These are phyloP conservation scores for Podotricha telesiphe DNA, from an alignment of 2,888 invertebrate genomes.

Conservation along the genomic window DNA sequence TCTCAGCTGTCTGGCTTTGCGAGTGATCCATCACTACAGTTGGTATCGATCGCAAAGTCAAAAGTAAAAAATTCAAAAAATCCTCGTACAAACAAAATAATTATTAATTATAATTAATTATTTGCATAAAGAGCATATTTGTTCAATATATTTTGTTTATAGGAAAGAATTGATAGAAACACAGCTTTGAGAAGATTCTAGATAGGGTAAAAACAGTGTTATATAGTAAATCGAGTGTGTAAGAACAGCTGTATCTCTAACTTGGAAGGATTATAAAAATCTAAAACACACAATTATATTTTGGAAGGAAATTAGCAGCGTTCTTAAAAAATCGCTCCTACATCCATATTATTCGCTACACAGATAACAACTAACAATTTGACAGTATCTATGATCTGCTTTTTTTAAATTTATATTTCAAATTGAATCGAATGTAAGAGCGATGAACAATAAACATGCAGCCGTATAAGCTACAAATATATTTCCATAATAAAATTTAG, in stretches of 20 bases:
- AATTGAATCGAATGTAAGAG: slow-evolving; percentile 35
- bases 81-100: slow-evolving; percentile 20
- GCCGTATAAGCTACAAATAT: slow-evolving; percentile 46
- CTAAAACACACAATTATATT: slow-evolving; percentile 38
- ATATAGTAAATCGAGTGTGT: not conserved
- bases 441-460: slow-evolving; percentile 43
- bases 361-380: not conserved
- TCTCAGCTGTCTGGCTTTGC: slow-evolving; percentile 3
- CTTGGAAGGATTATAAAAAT: slow-evolving; percentile 21
- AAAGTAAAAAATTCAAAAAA: slow-evolving; percentile 7
- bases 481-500: slow-evolving; percentile 40
- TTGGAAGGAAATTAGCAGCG: slow-evolving; percentile 43
- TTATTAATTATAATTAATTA: not conserved
- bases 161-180: slow-evolving; percentile 30
- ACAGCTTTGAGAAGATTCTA: slow-evolving; percentile 27
- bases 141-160: slow-evolving; percentile 28
- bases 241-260: slow-evolving; percentile 35
- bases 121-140: not conserved
- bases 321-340: slow-evolving; percentile 36
- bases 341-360: slow-evolving; percentile 13
- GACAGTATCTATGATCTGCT: not conserved
- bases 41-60: slow-evolving; percentile 6
- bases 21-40: slow-evolving; percentile 12
- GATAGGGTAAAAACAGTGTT: slow-evolving; percentile 1
- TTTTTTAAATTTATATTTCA: not conserved